Evolutionary conservation across 1,140 invertebrate genomes (phyloP), one percentile per base, ranked within the genome.

Genomic region (Caenorhabditis remanei): DNA sequence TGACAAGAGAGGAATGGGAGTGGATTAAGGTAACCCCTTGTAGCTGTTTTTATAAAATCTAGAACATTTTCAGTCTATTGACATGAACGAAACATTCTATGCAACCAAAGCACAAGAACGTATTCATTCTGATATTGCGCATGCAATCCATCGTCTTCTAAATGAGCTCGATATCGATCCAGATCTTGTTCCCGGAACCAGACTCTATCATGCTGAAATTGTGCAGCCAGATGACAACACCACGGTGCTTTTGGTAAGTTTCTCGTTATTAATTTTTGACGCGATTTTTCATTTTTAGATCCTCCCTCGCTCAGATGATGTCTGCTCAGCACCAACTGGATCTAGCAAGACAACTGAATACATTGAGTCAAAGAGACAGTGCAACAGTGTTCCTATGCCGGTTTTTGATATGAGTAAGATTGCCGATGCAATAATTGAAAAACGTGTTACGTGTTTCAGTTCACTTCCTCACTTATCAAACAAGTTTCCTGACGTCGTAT

Each of bases 381-480:
- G 89, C 32, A 85, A 67, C 55, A 79, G 87, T 65, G 75, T 90
- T 6, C 87, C 89, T 2, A 79, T 90, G 19, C 88, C 86, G 5
- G 86, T 89, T 4, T 90, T 90, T 75, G 89, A 90, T 48, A 84
- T 90, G 87, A 84, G 89, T 90, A 85, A 75, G 88, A 3, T 16
- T 14, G 3, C 1, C 11, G 9, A 6, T 56, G 19, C 19, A 58
- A 50, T 2, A 4, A 14, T 41, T 32, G 5, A 19, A 41, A 67
- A 83, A 6, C 14, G 71, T 7, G 16, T 21, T 21, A 55, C 6
- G 13, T 19, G 13, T 89, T 88, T 86, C 85, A 93, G 96, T 97
- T 61, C 96, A 98, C 90, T 93, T 97, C 65, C 95, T 95, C 86
- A 97, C 96, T 9, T 99, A 98, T 93, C 96, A 97, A 90, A 95